Conservation (phyloP, 2,113 vertebrate genomes). For the Phaethon lepturus region DNA sequence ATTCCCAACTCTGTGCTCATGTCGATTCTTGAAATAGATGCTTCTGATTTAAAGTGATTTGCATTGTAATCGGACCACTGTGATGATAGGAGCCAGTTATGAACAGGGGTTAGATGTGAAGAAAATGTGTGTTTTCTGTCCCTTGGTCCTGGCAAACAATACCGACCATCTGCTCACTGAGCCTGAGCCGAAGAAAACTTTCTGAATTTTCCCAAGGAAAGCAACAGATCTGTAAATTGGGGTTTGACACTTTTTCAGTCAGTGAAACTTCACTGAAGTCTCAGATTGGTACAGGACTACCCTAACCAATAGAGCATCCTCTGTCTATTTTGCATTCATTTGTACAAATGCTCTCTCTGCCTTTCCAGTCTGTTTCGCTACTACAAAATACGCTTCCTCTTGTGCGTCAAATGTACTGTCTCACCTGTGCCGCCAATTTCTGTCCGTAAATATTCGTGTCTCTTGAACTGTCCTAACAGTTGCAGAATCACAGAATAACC, state of each 20-base stretch:
- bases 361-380: background rate
- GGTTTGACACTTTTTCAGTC: background rate
- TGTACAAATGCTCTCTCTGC: background rate
- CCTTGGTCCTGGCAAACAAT: background rate
- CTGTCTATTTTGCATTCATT: background rate
- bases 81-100: background rate
- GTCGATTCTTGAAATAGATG: background rate
- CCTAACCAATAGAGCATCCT: accelerated
- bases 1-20: background rate
- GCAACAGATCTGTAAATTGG: background rate
- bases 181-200: background rate
- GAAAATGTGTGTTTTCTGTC: background rate
- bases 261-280: background rate
- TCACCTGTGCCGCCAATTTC: background rate
- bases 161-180: background rate
- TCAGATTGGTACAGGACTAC: background rate
- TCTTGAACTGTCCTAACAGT: background rate
- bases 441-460: background rate
- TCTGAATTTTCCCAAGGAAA: background rate
- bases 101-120: background rate
- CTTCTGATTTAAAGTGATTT: background rate
- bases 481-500: background rate
- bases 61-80: background rate
- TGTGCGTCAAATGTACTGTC: background rate
- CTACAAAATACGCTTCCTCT: background rate